Conservation (phyloP, 2,888 invertebrate species). For the Idaea biselata region DNA sequence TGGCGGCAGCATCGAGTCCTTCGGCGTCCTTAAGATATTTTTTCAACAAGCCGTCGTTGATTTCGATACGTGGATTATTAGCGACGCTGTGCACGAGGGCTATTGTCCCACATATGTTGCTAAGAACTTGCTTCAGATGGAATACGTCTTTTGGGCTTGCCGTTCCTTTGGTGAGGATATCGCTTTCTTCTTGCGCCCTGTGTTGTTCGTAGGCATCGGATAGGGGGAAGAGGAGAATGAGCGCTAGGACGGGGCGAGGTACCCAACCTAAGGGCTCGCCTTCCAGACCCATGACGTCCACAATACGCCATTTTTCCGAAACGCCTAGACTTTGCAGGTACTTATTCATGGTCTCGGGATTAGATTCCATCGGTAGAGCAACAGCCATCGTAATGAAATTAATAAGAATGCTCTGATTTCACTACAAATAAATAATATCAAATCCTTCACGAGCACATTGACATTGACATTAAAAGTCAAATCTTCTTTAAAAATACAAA, state of each 20-base stretch:
- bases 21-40: slow-evolving; percentile 86
- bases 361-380: slow-evolving; percentile 76
- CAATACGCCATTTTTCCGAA: slow-evolving; percentile 88
- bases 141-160: slow-evolving; percentile 84
- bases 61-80: slow-evolving; percentile 89
- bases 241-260: slow-evolving; percentile 90
- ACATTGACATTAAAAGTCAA: slow-evolving; percentile 9
- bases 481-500: background rate
- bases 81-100: slow-evolving; percentile 96
- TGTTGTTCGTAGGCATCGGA: slow-evolving; percentile 87
- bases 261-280: slow-evolving; percentile 90
- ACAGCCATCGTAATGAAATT: slow-evolving; percentile 43
- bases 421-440: background rate
- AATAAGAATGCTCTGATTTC: background rate
- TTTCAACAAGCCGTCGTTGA: slow-evolving; percentile 85
- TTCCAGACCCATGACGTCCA: slow-evolving; percentile 96
- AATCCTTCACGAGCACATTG: background rate
- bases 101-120: slow-evolving; percentile 97
- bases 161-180: slow-evolving; percentile 78
- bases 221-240: slow-evolving; percentile 93
- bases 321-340: slow-evolving; percentile 90
- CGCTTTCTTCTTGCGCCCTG: slow-evolving; percentile 82
- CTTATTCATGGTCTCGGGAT: slow-evolving; percentile 83
- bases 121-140: slow-evolving; percentile 92
- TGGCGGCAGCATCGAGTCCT: slow-evolving; percentile 84